Percentiles rank a stretch among this genome's conserved stretches.
Evolutionary conservation across 2,888 invertebrate genomes (phyloP).

Genomic region (Ommatoiulus sabulosus): DNA sequence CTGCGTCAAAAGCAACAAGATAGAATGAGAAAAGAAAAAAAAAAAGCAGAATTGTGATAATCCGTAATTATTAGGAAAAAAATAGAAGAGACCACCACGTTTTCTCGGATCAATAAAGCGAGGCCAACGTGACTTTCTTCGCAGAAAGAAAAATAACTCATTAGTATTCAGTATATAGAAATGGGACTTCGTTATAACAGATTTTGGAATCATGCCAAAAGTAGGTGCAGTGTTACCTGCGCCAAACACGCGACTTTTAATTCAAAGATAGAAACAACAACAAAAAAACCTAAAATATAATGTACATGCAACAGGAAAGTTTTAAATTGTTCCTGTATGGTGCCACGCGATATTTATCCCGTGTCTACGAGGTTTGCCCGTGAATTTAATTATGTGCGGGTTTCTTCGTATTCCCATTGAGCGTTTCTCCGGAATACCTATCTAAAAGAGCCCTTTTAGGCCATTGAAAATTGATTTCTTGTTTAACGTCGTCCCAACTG

Average conservation of each 20-base stretch:
- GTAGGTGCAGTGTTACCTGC: background rate
- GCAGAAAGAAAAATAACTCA: background rate
- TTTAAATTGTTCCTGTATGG: background rate
- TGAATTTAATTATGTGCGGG: background rate
- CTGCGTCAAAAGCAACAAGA: background rate
- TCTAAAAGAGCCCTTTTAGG: background rate
- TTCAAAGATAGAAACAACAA: background rate
- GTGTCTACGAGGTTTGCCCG: background rate
- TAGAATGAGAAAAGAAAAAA: background rate
- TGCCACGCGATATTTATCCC: constrained; percentile 23
- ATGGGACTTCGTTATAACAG: background rate
- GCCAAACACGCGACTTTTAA: background rate
- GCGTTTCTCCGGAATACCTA: background rate
- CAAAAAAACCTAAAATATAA: background rate
- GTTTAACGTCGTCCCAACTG: too few species aligned
- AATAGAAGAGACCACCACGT: background rate
- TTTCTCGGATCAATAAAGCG: background rate
- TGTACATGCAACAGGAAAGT: background rate
- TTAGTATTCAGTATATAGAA: background rate
- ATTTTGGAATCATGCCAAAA: background rate
- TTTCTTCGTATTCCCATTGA: background rate
- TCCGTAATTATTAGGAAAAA: background rate
- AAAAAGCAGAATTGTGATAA: constrained; percentile 26
- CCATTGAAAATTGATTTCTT: too few species aligned
- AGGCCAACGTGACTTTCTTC: constrained; percentile 36